Percentiles rank a stretch among this genome's conserved stretches.
These are phyloP conservation scores for Tanypteryx hageni DNA, from an alignment of 2,888 invertebrate genomes.

Conservation along the genomic window DNA sequence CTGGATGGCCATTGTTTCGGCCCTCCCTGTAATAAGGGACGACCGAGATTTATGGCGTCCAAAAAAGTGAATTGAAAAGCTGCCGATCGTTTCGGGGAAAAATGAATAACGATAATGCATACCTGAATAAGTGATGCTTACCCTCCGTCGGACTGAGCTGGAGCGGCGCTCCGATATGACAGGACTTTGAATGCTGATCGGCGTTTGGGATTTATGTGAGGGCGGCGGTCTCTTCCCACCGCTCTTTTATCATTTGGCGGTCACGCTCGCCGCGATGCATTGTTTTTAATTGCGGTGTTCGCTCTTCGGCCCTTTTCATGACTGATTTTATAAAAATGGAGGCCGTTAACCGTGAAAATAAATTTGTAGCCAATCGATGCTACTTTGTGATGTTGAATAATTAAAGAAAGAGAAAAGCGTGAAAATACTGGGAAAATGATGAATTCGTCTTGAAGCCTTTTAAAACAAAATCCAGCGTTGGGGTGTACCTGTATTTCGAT, in stretches of 20 bases:
- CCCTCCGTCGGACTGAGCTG: conserved; percentile 9
- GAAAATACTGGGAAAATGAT: too few relatives aligned
- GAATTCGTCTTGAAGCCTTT: too few relatives aligned
- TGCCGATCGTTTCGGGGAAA: conserved; percentile 58
- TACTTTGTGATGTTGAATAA: too few relatives aligned
- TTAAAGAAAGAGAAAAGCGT: too few relatives aligned
- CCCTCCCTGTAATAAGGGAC: neutral
- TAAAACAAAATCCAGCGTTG: too few relatives aligned
- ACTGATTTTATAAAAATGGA: neutral
- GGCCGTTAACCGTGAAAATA: too few relatives aligned
- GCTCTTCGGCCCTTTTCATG: neutral
- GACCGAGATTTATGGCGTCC: conserved; percentile 39
- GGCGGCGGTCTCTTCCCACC: neutral
- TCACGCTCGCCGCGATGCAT: conserved; percentile 45
- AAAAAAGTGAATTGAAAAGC: conserved; percentile 60
- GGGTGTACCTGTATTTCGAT: too few relatives aligned
- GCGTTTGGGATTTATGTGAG: conserved; percentile 46
- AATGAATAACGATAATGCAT: conserved; percentile 57
- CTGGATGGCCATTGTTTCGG: neutral
- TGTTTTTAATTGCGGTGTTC: conserved; percentile 51
- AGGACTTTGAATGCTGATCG: conserved; percentile 51
- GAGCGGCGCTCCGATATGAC: conserved; percentile 49
- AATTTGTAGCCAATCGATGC: too few relatives aligned
- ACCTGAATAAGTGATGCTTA: conserved; percentile 56
- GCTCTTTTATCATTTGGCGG: conserved; percentile 50